Evolutionary conservation across 2,113 vertebrate species (phyloP), one percentile per base, ranked within the genome.

Genomic region (Vulpes lagopus): DNA sequence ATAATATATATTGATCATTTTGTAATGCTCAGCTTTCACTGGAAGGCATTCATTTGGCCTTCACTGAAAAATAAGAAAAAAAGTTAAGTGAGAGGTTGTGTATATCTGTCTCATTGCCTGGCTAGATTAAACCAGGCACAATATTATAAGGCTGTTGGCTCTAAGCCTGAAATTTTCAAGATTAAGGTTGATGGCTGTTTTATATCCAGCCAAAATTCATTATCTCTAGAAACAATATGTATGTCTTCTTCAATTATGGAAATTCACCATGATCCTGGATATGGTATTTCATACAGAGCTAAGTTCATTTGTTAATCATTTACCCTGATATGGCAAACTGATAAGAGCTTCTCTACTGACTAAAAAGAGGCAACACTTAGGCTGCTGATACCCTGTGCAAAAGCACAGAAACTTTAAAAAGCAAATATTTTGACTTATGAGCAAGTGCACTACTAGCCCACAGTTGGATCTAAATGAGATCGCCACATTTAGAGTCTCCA

Each of bases 191-290:
- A 98, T 14, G 1, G 94, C 51, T 96, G 43, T 96, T 96, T 97
- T 97, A 97, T 96, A 95, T 92, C 74, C 76, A 98, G 95, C 93
- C 94, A 96, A 97, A 96, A 89, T 95, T 84, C 91, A 98, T 98
- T 97, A 95, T 98, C 91, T 86, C 82, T 97, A 71, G 88, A 94
- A 98, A 95, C 80, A 96, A 96, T 95, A 90, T 82, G 38, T 57
- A 49, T 82, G 92, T 95, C 78, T 93, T 97, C 65, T 84, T 69
- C 43, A 64, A 96, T 98, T 97, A 97, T 67, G 49, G 96, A 95
- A 95, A 95, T 94, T 91, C 76, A 78, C 8, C 55, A 38, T 81
- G 88, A 94, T 80, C 38, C 74, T 96, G 87, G 53, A 69, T 92
- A 78, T 38, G 71, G 43, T 53, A 94, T 23, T 95, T 89, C 60